Evolutionary conservation across 2,888 invertebrate species (phyloP), one percentile per base, ranked within the genome.

Genomic region (Tenthredo distinguenda): DNA sequence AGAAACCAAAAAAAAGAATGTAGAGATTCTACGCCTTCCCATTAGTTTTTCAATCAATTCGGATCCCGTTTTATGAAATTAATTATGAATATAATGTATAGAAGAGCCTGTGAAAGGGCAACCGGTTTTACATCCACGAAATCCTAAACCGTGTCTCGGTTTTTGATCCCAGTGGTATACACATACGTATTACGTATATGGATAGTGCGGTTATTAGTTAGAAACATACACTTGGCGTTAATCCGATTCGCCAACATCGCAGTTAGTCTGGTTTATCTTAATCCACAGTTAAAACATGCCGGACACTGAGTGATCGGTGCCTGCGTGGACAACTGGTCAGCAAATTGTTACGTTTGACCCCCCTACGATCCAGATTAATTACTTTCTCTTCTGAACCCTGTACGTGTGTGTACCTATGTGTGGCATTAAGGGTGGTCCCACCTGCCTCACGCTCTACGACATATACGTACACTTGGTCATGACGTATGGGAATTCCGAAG

Each of bases 301-400:
- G 91, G 91, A 92, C 92, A 91, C 89, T 92, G 92, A 92, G 91
- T 91, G 91, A 92, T 92, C 89, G 91, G 86, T 87, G 86, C 84
- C 55, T 55, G 55, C 1, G 31, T 85, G 85, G 90, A 90, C 84
- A 87, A 89, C 86, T 85, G 85, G 85, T 86, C 87, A 84, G 68
- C 77, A 58, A 50, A 77, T 77, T 55, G 74, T 89, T 90, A 90
- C 91, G 90, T 90, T 91, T 91, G 90, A 91, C 88, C 90, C 88
- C 87, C 88, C 87, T 68, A 6, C 68, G 15, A 88, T 85, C 88
- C 86, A 86, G 87, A 88, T 88, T 87, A 88, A 87, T 87, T 88
- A 85, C 85, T 65, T 15, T 81, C 34, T 40, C 74, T 58, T 85
- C 84, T n/a, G 43, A 72, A 21, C 21, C 18, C 40, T 37, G 21